These are phyloP conservation scores for Nautilus pompilius DNA, from an alignment of 1,140 invertebrate species.

Conservation along the genomic window DNA sequence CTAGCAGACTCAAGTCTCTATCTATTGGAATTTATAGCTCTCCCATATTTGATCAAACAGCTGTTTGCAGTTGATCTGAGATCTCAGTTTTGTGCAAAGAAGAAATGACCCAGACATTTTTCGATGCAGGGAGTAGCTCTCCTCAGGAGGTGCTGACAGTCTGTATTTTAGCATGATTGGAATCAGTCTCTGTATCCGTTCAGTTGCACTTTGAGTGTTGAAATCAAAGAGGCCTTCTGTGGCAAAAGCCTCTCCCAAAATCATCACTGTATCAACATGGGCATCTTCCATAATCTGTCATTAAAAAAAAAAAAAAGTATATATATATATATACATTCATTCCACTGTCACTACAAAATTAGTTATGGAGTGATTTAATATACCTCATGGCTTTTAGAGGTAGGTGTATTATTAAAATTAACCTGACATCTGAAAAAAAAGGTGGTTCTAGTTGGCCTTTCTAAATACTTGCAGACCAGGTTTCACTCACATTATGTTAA, in stretches of 20 bases:
- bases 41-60: conserved; percentile 69
- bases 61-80: conserved; percentile 78
- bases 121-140: conserved; percentile 96
- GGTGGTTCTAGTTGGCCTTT: too few relatives aligned
- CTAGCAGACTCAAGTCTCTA: too few relatives aligned
- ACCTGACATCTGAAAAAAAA: too few relatives aligned
- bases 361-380: too few relatives aligned
- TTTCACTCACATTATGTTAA: too few relatives aligned
- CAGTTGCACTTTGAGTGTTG: conserved; percentile 75
- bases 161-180: conserved; percentile 93
- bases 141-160: conserved; percentile 94
- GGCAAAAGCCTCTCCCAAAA: conserved; percentile 88
- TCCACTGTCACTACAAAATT: too few relatives aligned
- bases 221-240: conserved; percentile 81
- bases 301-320: too few relatives aligned
- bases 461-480: too few relatives aligned
- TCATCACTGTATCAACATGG: conserved; percentile 93
- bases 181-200: conserved; percentile 77
- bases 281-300: conserved; percentile 85
- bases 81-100: conserved; percentile 85
- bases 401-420: too few relatives aligned
- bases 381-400: too few relatives aligned
- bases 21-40: conserved; percentile 40
- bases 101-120: conserved; percentile 97
- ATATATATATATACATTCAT: too few relatives aligned